Base-by-base conservation (phyloP, 2,888 invertebrate species). In the Synergus umbraculus region DNA sequence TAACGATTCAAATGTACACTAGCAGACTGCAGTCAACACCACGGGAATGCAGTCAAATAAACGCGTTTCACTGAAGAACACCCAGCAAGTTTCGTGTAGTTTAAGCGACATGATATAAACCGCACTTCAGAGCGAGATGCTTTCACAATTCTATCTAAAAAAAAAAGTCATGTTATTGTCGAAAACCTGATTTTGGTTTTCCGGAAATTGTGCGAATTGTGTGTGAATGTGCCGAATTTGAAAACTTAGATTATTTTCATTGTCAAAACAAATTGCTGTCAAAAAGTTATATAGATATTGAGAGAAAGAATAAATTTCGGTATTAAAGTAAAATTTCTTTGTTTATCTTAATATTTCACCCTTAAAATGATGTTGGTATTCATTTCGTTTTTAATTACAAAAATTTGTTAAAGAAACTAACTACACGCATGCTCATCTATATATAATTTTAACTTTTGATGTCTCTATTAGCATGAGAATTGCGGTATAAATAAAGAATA, bases 41-140 rank as follows among this genome's bases (percentile, higher is more conserved):
- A 43, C 66, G 29, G 49, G 49, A 73, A 63, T 63, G 63, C 29
- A 63, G 63, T 29, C 63, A 63, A 63, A 63, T 18, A 63, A 63
- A 63, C 63, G 63, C 13, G 29, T 73, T 73, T 73, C 73, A 54
- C n/a, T 37, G 54, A 54, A 73, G 73, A 73, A 73, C 73, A 73
- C 73, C 73, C 73, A 54, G 73, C 58, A 54, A 73, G 49, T 73
- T 73, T 54, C n/a, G 15, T 37, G 58, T n/a, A 54, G 37, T 54
- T 29, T 49, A 46, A 15, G 49, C 29, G 22, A 69, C 15, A 69
- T 65, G 7, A 65, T 41, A 65, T 37, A 65, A 65, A 66, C 41
- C 12, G 12, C 9, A 4, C 8, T 66, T 43, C 43, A 41, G 8
- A 10, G 15, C 66, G 10, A n/a, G 41, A 43, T 43, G 41, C 13